Evolutionary conservation across 2,113 vertebrate genomes (phyloP), one percentile per base, ranked within the genome.

Genomic region (Geococcyx californianus): DNA sequence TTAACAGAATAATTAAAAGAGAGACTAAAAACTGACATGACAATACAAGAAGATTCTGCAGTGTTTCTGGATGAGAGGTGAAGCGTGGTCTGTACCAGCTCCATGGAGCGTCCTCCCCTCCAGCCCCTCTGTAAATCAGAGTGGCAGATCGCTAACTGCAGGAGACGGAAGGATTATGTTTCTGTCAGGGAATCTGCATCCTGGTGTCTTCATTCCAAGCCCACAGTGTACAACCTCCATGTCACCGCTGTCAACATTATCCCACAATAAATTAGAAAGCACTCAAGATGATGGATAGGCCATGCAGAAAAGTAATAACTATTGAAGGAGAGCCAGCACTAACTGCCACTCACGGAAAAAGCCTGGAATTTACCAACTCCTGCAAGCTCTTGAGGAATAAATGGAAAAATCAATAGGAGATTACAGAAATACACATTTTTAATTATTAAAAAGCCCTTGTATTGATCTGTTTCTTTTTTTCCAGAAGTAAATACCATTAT

Each of bases 381-480:
- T 70, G 82, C 26, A 74, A 92, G 91, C 85, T 89, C 90, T 60
- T 79, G 59, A 55, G 79, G 87, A 92, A 91, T 83, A 94, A 96
- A 96, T 88, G 93, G 95, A 92, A 82, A 96, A 94, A 97, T 97
- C 96, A 70, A 90, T 95, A 94, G 92, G 68, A 89, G 92, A 97
- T 97, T 91, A 96, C 96, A 97, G 95, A 98, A 98, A 97, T 87
- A 97, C 95, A 97, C 95, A 94, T 97, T 97, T 97, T 98, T 98
- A 98, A 98, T 98, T 97, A 98, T 98, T 98, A 96, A 98, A 93
- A 94, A 97, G 94, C 93, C 83, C 66, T 40, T 24, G 24, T 92
- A 97, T 97, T 67, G 98, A 98, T 97, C 96, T 62, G 91, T 73
- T 94, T 84, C 84, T 66, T 91, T 94, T 91, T 42, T 92, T 62